Conservation (phyloP, 2,113 vertebrate genomes). For the Protobothrops flavoviridis region DNA sequence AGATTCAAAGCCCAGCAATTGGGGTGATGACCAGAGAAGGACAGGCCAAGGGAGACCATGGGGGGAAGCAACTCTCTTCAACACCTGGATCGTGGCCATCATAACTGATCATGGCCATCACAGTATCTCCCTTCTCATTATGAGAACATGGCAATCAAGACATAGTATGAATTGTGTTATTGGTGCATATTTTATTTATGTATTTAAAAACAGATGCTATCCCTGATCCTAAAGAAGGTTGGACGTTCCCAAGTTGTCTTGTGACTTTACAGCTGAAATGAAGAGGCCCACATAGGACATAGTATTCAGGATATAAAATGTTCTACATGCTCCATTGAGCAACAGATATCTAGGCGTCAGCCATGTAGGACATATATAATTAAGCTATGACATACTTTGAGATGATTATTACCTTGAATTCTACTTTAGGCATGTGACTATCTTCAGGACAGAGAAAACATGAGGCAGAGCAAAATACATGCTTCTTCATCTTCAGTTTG, state of each 20-base stretch:
- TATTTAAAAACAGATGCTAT: not conserved
- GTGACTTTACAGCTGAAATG: not conserved
- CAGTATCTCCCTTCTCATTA: not conserved
- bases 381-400: not conserved
- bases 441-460: not conserved
- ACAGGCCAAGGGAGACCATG: not conserved
- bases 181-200: not conserved
- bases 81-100: not conserved
- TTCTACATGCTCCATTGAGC: not conserved
- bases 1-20: too few species aligned
- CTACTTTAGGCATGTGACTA: not conserved
- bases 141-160: not conserved
- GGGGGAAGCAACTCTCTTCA: not conserved
- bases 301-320: not conserved
- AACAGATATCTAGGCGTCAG: too few species aligned
- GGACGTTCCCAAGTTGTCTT: not conserved
- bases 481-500: not conserved
- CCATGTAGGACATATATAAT: not conserved
- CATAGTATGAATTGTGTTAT: not conserved
- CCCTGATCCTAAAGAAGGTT: not conserved
- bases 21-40: not conserved
- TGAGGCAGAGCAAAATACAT: not conserved
- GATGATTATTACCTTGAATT: not conserved
- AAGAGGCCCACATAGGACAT: not conserved
- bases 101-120: not conserved